These are phyloP conservation scores for Corythucha ciliata DNA, from an alignment of 2,888 invertebrate species.

Conservation along the genomic window DNA sequence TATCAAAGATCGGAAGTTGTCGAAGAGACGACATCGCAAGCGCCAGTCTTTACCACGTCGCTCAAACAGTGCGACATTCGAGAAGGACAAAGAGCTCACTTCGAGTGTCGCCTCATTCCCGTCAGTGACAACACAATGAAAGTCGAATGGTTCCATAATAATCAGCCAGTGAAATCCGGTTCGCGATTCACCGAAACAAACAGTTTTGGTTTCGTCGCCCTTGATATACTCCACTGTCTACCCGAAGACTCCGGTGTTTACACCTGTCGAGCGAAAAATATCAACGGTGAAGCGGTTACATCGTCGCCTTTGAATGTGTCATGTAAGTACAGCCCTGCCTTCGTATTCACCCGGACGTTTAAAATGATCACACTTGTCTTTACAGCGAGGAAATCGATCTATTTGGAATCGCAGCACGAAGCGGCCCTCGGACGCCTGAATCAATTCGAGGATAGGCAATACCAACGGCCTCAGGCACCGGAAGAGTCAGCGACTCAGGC, in stretches of 20 bases:
- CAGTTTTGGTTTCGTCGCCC: conserved; percentile 93
- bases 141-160: conserved; percentile 93
- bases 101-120: conserved; percentile 87
- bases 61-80: conserved; percentile 84
- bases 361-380: too few relatives aligned
- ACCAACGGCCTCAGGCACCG: conserved; percentile 59
- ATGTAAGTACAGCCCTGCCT: conserved; percentile 47
- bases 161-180: conserved; percentile 75
- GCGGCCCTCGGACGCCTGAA: conserved; percentile 69
- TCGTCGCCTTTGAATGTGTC: conserved; percentile 78
- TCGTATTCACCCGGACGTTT: not conserved
- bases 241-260: conserved; percentile 96
- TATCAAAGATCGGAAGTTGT: conserved; percentile 63
- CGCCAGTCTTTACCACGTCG: conserved; percentile 87
- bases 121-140: conserved; percentile 88
- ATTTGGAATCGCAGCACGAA: conserved; percentile 79
- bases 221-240: conserved; percentile 90
- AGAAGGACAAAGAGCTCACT: conserved; percentile 89
- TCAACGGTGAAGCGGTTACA: conserved; percentile 84
- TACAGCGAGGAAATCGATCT: conserved; percentile 65
- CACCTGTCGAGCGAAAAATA: conserved; percentile 85
- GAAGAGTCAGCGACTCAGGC: conserved; percentile 78
- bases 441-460: conserved; percentile 69
- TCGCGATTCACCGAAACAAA: conserved; percentile 92
- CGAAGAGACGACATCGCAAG: conserved; percentile 79